Evolutionary conservation across 1,140 invertebrate species (phyloP).

Genomic region (Drosophila oshimai): DNA sequence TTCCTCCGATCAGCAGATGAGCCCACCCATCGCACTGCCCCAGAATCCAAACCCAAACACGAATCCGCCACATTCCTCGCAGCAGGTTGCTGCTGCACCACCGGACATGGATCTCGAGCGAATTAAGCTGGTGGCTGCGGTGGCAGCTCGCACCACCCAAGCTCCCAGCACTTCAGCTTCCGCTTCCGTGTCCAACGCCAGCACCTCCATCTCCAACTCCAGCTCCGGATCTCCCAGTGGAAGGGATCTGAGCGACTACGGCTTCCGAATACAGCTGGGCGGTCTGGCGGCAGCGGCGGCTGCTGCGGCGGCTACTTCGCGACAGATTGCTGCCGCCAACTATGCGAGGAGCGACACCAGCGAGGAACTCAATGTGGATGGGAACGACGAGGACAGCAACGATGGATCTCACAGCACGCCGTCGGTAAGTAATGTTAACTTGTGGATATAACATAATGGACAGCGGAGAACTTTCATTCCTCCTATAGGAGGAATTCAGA

Average conservation of each 20-base stretch:
- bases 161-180: constrained; percentile 35
- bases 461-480: too few species aligned
- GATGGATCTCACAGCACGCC: constrained; percentile 76
- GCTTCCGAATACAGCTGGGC: constrained; percentile 82
- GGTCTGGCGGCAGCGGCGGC: constrained; percentile 77
- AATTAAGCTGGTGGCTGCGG: constrained; percentile 77
- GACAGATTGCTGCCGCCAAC: constrained; percentile 75
- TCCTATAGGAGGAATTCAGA: too few species aligned
- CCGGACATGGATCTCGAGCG: constrained; percentile 79
- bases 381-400: constrained; percentile 80
- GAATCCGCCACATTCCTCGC: too few species aligned
- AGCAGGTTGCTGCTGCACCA: constrained; percentile 18
- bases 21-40: constrained; percentile 37
- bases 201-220: constrained; percentile 42
- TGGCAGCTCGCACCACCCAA: constrained; percentile 55
- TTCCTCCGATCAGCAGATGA: constrained; percentile 54
- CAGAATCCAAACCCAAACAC: too few species aligned
- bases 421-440: constrained; percentile 70
- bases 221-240: constrained; percentile 52
- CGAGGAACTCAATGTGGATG: constrained; percentile 80
- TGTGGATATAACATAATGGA: too few species aligned
- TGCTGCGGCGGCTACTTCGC: constrained; percentile 74
- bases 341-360: constrained; percentile 82
- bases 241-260: constrained; percentile 80
- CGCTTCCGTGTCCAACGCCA: constrained; percentile 22